Base-by-base conservation (phyloP, 2,113 vertebrate species). In the Eulemur rufifrons region DNA sequence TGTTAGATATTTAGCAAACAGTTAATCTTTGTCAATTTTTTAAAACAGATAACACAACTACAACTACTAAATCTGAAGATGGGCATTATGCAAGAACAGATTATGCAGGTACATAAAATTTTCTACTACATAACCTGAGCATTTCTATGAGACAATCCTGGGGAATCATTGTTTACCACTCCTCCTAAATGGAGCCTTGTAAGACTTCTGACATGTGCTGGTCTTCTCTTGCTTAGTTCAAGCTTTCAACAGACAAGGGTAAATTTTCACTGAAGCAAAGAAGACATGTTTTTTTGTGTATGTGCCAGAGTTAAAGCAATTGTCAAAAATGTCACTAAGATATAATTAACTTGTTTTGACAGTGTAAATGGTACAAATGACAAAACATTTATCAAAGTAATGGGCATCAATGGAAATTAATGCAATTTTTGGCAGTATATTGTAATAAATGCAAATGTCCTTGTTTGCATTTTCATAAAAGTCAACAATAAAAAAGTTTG, bases 31-130 rank as follows among this genome's bases (percentile, higher is more conserved):
- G 0, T 92, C 12, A 93, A 98, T 97, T 96, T 98, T 98, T 98
- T 96, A 96, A 95, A 77, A 54, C 98, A 99, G 99, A 99, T 92
- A 99, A 99, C 96, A 99, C 99, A 93, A 99, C 99, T 69, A 98
- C 99, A 45, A 99, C 99, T 85, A 99, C 98, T 94, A 99, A 99
- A 98, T 99, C 99, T 7, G 99, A 99, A 98, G 99, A 99, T 86
- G 99, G 99, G 96, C 99, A 99, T 98, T 99, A 99, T 66, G 98
- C 99, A 97, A 99, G 99, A 97, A 99, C 99, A 66, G 99, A 99
- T 98, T 99, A 99, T 95, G 99, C 99, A 98, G 99, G 99, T 99
- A 99, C 1, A 5, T n/a, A 66, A 77, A 66, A 39, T 90, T 97
- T 95, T 86, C 88, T 74, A 8, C 21, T 76, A 25, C 8, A 86